Evolutionary conservation across 2,797 vertebrate species (phyloP).

Genomic region (Euthynnus affinis): DNA sequence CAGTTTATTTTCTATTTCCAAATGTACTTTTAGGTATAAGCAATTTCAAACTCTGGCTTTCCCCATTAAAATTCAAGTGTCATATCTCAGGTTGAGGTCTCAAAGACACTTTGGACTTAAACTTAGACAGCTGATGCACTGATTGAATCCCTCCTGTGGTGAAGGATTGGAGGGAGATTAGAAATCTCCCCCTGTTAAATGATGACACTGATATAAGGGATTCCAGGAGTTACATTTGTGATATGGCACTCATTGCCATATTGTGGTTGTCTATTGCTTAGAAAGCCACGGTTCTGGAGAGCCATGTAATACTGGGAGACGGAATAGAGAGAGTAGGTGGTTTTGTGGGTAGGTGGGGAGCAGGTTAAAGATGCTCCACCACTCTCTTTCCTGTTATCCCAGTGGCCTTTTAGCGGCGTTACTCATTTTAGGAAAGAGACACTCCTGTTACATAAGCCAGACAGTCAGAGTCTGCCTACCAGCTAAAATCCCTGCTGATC

Average conservation of each 20-base stretch:
- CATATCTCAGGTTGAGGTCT: conserved; percentile 5
- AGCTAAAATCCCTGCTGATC: conserved; percentile 57
- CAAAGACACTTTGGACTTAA: conserved; percentile 19
- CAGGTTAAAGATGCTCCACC: conserved; percentile 73
- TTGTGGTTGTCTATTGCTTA: conserved; percentile 25
- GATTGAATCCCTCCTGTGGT: conserved; percentile 31
- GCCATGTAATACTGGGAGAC: conserved; percentile 46
- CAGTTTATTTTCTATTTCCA: conserved; percentile 30
- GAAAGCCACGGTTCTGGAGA: conserved; percentile 44
- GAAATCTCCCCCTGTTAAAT: conserved; percentile 27
- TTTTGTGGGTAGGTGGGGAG: conserved; percentile 73
- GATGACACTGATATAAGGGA: conserved; percentile 37
- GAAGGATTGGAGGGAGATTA: conserved; percentile 32
- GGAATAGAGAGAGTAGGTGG: conserved; percentile 67
- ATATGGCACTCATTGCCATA: conserved; percentile 29
- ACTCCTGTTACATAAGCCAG: conserved; percentile 75
- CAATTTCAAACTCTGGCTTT: conserved; percentile 15
- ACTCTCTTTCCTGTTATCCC: conserved; percentile 72
- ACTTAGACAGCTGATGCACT: conserved; percentile 17
- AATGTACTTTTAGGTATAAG: conserved; percentile 19
- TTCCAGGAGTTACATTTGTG: conserved; percentile 36
- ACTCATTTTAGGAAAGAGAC: conserved; percentile 78
- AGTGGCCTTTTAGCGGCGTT: conserved; percentile 72
- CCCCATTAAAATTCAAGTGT: conserved; percentile 21
- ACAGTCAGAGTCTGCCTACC: conserved; percentile 66